Evolutionary conservation across 2,797 vertebrate genomes (phyloP), one percentile per base, ranked within the genome.

Genomic region (Pogoniulus pusillus): DNA sequence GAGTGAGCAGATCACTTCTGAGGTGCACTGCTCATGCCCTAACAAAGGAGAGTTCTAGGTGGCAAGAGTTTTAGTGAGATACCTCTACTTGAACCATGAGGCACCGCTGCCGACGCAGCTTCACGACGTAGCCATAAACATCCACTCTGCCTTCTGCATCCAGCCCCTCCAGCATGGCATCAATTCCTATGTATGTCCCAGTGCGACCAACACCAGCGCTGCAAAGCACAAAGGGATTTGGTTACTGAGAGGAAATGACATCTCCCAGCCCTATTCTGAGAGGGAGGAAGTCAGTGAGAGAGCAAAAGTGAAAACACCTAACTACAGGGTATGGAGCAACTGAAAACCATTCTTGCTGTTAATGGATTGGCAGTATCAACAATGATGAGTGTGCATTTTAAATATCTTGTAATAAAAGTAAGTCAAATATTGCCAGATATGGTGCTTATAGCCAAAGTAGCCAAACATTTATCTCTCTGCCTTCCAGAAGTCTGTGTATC

Each of bases 41-140:
- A 26, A 20, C 2, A 17, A 20, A 55, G 34, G 20, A 57, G 24
- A 87, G 35, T 3, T 59, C 32, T 45, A 76, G 55, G 39, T 10
- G 16, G 26, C 26, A 49, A n/a, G 30, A 45, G 5, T 23, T 39
- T 27, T 37, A 17, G 26, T 3, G 2, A 78, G 32, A 18, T 97
- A 99, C 99, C 98, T 99, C 99, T 2, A 99, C 99, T 98, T 99
- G 99, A 72, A 99, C 99, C 99, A 99, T 99, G 53, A 99, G 98
- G 81, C 99, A 99, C 22, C 99, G 97, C 95, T 99, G 99, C 35
- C 98, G 97, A 30, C 99, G 98, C 22, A 99, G 98, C 85, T 97
- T 98, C 60, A 98, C 98, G 0, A 99, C 96, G 6, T 98, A 99
- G 15, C 98, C 98, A 2, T 99, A 99, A 57, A 99, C 98, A 85